Evolutionary conservation across 2,797 vertebrate genomes (phyloP).

Genomic region (Pseudochromis fuscus): DNA sequence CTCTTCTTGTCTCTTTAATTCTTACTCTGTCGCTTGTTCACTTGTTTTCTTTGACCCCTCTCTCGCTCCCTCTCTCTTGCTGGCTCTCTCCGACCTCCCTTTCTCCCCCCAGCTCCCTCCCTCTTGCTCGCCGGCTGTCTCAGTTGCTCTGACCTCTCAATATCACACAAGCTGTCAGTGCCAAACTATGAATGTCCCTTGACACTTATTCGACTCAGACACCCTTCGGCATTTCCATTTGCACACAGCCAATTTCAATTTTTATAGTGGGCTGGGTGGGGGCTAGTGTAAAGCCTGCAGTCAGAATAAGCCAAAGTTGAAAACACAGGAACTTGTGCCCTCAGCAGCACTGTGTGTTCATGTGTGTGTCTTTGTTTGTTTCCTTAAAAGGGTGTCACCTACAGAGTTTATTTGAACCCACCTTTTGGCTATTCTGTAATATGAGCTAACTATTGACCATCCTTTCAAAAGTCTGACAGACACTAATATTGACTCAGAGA

Average conservation of each 20-base stretch:
- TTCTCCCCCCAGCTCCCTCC: constrained; percentile 1
- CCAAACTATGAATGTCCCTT: constrained; percentile 72
- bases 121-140: constrained; percentile 45
- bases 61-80: neutral
- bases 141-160: constrained; percentile 69
- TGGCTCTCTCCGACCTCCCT: constrained; percentile 42
- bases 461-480: constrained; percentile 15
- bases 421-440: constrained; percentile 19
- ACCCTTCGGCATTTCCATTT: constrained; percentile 75
- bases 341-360: constrained; percentile 27
- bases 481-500: constrained; percentile 18
- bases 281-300: constrained; percentile 50
- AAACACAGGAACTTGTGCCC: constrained; percentile 49
- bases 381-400: constrained; percentile 22
- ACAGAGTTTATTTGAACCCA: constrained; percentile 26
- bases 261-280: constrained; percentile 46
- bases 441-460: constrained; percentile 5
- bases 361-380: constrained; percentile 30
- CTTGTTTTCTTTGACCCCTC: constrained; percentile 23
- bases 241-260: constrained; percentile 73
- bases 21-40: constrained; percentile 4
- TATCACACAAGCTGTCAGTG: constrained; percentile 75
- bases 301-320: constrained; percentile 51
- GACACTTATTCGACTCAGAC: constrained; percentile 70
- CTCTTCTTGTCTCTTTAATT: constrained; percentile 2